These are phyloP conservation scores for Onychostruthus taczanowskii DNA, from an alignment of 2,113 vertebrate species.

Conservation along the genomic window DNA sequence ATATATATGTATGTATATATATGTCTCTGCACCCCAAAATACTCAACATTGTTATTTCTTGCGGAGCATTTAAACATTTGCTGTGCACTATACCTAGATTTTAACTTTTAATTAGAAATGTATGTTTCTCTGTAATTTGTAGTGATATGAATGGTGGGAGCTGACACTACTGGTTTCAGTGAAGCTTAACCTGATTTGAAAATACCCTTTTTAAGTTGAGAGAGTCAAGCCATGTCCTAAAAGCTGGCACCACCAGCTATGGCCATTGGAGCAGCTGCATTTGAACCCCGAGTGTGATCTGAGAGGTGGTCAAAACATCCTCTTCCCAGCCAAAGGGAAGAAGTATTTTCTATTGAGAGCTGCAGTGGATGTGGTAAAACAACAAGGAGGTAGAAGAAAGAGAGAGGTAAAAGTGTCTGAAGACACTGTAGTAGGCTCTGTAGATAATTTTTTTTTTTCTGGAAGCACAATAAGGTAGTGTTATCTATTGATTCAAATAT, in stretches of 20 bases:
- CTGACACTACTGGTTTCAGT: neutral
- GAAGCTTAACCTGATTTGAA: neutral
- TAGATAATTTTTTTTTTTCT: neutral
- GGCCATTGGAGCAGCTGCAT: neutral
- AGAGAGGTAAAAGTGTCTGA: neutral
- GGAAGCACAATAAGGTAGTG: neutral
- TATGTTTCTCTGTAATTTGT: neutral
- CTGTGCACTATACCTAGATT: neutral
- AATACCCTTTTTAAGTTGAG: neutral
- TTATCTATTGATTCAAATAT: neutral
- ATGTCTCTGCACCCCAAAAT: neutral
- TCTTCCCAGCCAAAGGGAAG: neutral
- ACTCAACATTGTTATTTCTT: neutral
- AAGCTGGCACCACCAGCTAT: neutral
- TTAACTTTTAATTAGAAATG: neutral
- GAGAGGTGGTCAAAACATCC: neutral
- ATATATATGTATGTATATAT: too few relatives aligned
- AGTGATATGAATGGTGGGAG: neutral
- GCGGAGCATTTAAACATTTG: neutral
- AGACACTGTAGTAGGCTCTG: neutral
- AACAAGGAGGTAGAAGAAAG: neutral
- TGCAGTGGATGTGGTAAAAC: neutral
- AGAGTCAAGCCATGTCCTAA: neutral
- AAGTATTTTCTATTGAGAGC: neutral
- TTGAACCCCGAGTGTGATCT: neutral